Evolutionary conservation across 2,888 invertebrate genomes (phyloP).

Genomic region (Drosophila suboccidentalis): DNA sequence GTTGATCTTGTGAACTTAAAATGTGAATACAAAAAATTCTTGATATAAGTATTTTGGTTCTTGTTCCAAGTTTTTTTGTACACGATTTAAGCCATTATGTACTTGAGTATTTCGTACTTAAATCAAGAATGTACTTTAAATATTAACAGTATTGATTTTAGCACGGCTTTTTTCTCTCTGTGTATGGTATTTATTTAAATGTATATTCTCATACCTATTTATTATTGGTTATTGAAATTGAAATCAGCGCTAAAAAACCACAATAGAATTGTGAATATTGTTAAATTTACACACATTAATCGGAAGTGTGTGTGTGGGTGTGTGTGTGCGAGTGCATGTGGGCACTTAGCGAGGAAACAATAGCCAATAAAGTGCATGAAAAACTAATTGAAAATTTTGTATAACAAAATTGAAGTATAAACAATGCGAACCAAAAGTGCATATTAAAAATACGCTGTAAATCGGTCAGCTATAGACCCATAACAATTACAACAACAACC

Average conservation of each 20-base stretch:
- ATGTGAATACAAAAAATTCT: too few relatives aligned
- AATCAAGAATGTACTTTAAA: too few relatives aligned
- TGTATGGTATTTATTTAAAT: constrained; percentile 16
- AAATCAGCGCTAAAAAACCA: constrained; percentile 45
- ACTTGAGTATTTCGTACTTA: too few relatives aligned
- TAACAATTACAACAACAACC: constrained; percentile 19
- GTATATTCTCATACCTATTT: constrained; percentile 22
- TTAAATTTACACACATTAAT: constrained; percentile 37
- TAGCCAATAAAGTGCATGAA: constrained; percentile 76
- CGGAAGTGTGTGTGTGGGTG: constrained; percentile 33
- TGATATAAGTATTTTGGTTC: too few relatives aligned
- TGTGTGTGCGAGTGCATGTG: constrained; percentile 19
- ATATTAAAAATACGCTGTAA: constrained; percentile 57
- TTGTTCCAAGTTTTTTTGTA: too few relatives aligned
- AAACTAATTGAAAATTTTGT: constrained; percentile 79
- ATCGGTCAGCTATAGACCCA: constrained; percentile 37
- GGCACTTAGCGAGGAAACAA: constrained; percentile 77
- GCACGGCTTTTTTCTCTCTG: too few relatives aligned
- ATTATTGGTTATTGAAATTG: constrained; percentile 56
- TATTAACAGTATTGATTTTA: too few relatives aligned
- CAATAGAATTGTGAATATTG: constrained; percentile 53
- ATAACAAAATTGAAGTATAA: constrained; percentile 69
- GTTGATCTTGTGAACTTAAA: too few relatives aligned
- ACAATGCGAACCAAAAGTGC: constrained; percentile 65
- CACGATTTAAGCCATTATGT: too few relatives aligned